Base-by-base conservation (phyloP, 1,140 invertebrate genomes). In the Trypoxylus dichotomus region DNA sequence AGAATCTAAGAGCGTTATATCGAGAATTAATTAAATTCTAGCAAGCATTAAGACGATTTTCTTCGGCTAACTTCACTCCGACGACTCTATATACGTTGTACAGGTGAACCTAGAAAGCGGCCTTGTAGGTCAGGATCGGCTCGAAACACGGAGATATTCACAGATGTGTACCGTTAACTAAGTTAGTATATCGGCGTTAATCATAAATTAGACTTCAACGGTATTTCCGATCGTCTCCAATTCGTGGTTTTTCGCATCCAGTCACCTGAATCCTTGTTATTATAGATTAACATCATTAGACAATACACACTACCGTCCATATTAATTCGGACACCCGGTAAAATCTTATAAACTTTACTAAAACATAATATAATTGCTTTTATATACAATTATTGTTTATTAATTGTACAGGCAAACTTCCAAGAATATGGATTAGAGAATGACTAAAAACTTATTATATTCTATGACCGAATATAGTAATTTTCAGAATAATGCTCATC, bases 41-140 rank as follows among this genome's bases (percentile, higher is more conserved):
- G 24, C 60, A 24, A 7, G 21, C 24, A 27, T 6, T 27, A 68
- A 68, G 15, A 68, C 19, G 60, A 29, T 10, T 19, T 58, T 58
- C 27, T 68, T 13, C 11, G 27, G 24, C 60, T 11, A 13, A 29
- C 19, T 68, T 68, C 27, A 10, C 60, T 29, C 27, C 60, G 15
- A 68, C 19, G 7, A 21, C 6, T 7, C n/a, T 21, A 60, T 19
- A 19, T 24, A 15, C 21, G 8, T 24, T 13, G 11, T 27, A 68
- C 60, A 68, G 60, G 60, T 68, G 60, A 68, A 68, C 60, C 60
- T 68, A 68, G 60, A 68, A 68, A 68, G 60, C 60, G 60, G 60
- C 60, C 60, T 68, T 68, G 60, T 68, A 68, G 60, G 60, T 68
- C 60, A 68, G 60, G 60, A 68, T 24, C 60, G 15, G 27, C 24